phyloP scores from a whole-genome alignment of 2,888 invertebrate genomes.

The Lepidochitona cinerea region DNA sequence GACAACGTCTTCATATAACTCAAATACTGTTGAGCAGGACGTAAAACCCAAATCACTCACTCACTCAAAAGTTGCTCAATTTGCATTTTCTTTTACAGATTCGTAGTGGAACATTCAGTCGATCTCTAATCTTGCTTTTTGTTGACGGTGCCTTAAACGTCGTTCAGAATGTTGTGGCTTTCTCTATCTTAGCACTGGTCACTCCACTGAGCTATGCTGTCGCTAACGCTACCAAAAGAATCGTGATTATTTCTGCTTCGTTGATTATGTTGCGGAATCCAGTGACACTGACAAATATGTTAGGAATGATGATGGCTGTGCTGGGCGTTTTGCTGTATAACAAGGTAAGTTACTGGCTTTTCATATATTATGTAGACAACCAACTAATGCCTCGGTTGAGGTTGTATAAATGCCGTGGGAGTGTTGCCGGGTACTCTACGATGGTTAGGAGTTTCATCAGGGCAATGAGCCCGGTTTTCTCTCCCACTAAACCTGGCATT shows the following conservation, averaged over 20 bases:
- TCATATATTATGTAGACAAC: too few species aligned
- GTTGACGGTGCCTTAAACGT: conserved; percentile 91
- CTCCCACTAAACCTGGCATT: too few species aligned
- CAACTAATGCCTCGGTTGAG: too few species aligned
- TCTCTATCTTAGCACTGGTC: conserved; percentile 89
- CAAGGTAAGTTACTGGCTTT: too few species aligned
- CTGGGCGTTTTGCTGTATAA: conserved; percentile 93
- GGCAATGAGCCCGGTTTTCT: too few species aligned
- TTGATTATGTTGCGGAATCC: conserved; percentile 91
- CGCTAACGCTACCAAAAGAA: conserved; percentile 94
- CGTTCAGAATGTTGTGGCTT: conserved; percentile 95
- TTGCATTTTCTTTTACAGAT: conserved; percentile 58
- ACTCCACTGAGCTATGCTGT: conserved; percentile 97
- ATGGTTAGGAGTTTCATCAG: too few species aligned
- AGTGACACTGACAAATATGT: conserved; percentile 86
- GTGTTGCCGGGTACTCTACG: too few species aligned
- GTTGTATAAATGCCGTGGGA: too few species aligned
- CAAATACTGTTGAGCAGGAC: too few species aligned
- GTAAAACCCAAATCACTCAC: too few species aligned
- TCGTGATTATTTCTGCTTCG: conserved; percentile 88
- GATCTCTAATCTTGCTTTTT: conserved; percentile 75
- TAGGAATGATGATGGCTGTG: conserved; percentile 92
- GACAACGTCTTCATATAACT: too few species aligned
- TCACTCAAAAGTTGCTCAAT: too few species aligned
- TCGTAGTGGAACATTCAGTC: conserved; percentile 47